Evolutionary conservation across 1,140 invertebrate genomes (phyloP).

Genomic region (Lepidurus packardi): DNA sequence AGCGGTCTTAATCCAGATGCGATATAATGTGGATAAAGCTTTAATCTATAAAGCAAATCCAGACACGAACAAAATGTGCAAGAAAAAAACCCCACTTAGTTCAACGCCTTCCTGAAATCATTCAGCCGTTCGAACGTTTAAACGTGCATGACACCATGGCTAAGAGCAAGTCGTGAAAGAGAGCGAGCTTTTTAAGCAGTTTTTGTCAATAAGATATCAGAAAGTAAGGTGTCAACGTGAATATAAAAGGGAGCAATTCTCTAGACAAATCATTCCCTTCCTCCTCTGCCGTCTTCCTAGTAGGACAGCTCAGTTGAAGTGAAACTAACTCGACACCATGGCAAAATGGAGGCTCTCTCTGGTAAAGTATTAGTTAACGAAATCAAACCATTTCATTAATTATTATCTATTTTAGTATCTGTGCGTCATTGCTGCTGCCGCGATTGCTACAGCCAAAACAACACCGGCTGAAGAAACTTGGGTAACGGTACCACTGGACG

Average conservation of each 20-base stretch:
- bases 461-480: neutral
- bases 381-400: neutral
- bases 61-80: too few relatives aligned
- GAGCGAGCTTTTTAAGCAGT: neutral
- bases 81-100: too few relatives aligned
- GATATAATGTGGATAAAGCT: too few relatives aligned
- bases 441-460: neutral
- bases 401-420: neutral
- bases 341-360: neutral
- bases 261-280: neutral
- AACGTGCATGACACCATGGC: neutral
- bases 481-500: neutral
- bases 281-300: conserved; percentile 4
- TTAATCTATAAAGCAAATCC: too few relatives aligned
- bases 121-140: neutral
- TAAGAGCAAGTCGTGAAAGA: neutral
- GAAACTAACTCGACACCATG: neutral
- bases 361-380: neutral
- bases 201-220: neutral
- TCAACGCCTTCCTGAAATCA: too few relatives aligned
- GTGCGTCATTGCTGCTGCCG: neutral
- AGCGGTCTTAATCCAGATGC: too few relatives aligned
- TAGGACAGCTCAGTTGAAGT: neutral
- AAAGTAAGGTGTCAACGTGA: neutral
- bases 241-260: neutral